phyloP scores from a whole-genome alignment of 1,140 invertebrate genomes.

The Heliothis virescens region DNA sequence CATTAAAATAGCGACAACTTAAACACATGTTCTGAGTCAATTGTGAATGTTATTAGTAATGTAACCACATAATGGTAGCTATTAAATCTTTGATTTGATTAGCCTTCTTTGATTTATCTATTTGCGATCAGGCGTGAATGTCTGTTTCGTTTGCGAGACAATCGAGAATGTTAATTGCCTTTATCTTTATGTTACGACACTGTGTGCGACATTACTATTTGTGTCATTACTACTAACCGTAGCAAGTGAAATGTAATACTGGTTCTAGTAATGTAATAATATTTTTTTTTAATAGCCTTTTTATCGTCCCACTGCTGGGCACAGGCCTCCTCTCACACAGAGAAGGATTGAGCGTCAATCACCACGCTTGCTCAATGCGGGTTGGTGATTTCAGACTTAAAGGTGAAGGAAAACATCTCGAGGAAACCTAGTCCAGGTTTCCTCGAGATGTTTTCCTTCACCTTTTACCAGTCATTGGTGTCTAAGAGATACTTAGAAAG shows the following conservation, averaged over 20 bases:
- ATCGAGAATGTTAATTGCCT: constrained; percentile 33
- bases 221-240: neutral
- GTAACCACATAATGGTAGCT: neutral
- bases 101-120: constrained; percentile 35
- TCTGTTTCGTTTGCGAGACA: constrained; percentile 16
- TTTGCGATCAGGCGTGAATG: constrained; percentile 29
- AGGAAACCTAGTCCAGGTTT: no score
- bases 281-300: no score
- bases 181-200: constrained; percentile 16
- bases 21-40: constrained; percentile 48
- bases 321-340: no score
- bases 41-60: constrained; percentile 38
- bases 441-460: no score
- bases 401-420: no score
- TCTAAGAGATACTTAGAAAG: no score
- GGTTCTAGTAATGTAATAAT: no score
- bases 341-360: no score
- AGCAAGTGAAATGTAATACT: neutral
- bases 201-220: neutral
- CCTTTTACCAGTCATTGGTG: no score
- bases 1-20: constrained; percentile 52
- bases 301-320: no score
- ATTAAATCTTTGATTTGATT: constrained; percentile 42
- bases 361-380: no score
- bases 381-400: no score